phyloP scores from a whole-genome alignment of 2,113 vertebrate species.

The Prionailurus bengalensis region DNA sequence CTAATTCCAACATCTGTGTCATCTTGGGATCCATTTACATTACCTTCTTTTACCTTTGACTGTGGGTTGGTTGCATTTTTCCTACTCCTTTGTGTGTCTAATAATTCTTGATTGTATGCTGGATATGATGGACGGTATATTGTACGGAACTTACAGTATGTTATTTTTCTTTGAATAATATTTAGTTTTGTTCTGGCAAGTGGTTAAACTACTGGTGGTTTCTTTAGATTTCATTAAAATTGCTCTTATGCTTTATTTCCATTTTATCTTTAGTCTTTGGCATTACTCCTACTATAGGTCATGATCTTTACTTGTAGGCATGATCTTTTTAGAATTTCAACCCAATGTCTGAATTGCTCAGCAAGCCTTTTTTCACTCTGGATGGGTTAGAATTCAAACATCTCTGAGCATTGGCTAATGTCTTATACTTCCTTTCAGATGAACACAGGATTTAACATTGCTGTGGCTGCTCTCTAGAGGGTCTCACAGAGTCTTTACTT shows the following conservation, averaged over 20 bases:
- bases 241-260: background rate
- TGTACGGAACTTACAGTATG: background rate
- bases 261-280: background rate
- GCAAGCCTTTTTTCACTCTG: background rate
- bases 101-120: background rate
- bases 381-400: background rate
- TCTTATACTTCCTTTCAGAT: background rate
- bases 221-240: background rate
- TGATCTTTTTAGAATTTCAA: background rate
- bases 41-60: background rate
- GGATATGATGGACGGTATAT: background rate
- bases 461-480: background rate
- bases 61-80: background rate
- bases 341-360: background rate
- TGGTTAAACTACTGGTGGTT: background rate
- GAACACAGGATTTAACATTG: background rate
- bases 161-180: background rate
- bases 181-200: background rate
- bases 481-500: background rate
- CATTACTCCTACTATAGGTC: background rate
- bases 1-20: background rate
- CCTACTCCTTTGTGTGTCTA: background rate
- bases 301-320: background rate
- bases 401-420: background rate
- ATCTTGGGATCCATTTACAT: background rate